A percentile compares a stretch with the other conserved stretches of the same genome.
phyloP scores from a whole-genome alignment of 2,888 invertebrate species.

The Schizaphis graminum region DNA sequence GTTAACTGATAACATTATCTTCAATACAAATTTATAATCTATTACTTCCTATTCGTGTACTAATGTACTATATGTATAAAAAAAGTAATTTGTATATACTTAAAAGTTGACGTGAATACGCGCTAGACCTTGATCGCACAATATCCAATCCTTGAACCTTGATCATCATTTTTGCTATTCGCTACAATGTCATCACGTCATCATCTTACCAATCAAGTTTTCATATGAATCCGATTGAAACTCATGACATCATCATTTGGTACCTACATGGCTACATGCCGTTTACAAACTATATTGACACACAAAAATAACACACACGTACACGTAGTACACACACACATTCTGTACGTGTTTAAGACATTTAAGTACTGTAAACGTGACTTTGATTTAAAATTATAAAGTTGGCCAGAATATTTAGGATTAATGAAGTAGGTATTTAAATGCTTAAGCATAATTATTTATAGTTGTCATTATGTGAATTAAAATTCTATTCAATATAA shows the following conservation, averaged over 20 bases:
- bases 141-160: slow-evolving; percentile 62
- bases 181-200: slow-evolving; percentile 59
- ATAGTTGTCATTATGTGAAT: not conserved
- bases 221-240: not conserved
- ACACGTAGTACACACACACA: not conserved
- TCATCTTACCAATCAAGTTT: slow-evolving; percentile 6
- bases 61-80: not conserved
- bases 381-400: not conserved
- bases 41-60: slow-evolving; percentile 44
- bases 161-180: slow-evolving; percentile 16
- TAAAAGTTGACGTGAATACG: slow-evolving; percentile 5
- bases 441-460: not conserved
- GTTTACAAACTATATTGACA: slow-evolving; percentile 41
- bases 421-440: not conserved
- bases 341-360: slow-evolving; percentile 13
- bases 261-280: not conserved
- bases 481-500: not conserved
- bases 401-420: not conserved
- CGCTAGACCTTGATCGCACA: slow-evolving; percentile 50
- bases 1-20: not conserved
- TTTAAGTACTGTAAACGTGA: slow-evolving; percentile 37
- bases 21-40: not conserved
- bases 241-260: slow-evolving; percentile 53
- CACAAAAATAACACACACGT: slow-evolving; percentile 23
- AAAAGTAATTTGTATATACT: not conserved